Evolutionary conservation across 2,888 invertebrate genomes (phyloP).

Genomic region (Craniophora ligustri): DNA sequence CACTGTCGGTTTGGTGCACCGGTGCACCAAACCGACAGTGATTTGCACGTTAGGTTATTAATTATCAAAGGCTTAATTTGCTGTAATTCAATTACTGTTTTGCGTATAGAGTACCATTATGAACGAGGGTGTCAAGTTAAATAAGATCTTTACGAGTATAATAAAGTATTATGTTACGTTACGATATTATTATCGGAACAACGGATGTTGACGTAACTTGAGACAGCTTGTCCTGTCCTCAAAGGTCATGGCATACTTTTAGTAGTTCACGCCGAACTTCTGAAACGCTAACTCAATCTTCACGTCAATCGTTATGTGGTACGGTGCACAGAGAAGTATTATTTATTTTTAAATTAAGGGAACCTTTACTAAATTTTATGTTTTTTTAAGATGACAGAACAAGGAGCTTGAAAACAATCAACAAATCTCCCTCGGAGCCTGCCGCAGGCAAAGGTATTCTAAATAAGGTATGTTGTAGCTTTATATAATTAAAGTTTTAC

Average conservation of each 20-base stretch:
- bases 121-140: neutral
- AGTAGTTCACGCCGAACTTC: neutral
- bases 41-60: too few relatives aligned
- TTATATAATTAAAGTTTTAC: neutral
- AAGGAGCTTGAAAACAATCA: conserved; percentile 57
- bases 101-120: too few relatives aligned
- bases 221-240: neutral
- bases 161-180: neutral
- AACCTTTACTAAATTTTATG: neutral
- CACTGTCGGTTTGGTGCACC: too few relatives aligned
- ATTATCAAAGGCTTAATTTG: too few relatives aligned
- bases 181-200: neutral
- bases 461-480: conserved; percentile 67
- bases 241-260: conserved; percentile 5
- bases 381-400: conserved; percentile 62
- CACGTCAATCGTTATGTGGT: too few relatives aligned
- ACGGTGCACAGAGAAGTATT: neutral
- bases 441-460: conserved; percentile 77
- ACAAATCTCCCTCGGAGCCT: conserved; percentile 70
- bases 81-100: too few relatives aligned
- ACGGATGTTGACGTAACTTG: conserved; percentile 8
- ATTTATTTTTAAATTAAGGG: neutral
- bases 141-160: neutral
- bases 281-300: too few relatives aligned
- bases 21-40: too few relatives aligned